Evolutionary conservation across 2,797 vertebrate species (phyloP).

Genomic region (Enteromius trimaculatus): DNA sequence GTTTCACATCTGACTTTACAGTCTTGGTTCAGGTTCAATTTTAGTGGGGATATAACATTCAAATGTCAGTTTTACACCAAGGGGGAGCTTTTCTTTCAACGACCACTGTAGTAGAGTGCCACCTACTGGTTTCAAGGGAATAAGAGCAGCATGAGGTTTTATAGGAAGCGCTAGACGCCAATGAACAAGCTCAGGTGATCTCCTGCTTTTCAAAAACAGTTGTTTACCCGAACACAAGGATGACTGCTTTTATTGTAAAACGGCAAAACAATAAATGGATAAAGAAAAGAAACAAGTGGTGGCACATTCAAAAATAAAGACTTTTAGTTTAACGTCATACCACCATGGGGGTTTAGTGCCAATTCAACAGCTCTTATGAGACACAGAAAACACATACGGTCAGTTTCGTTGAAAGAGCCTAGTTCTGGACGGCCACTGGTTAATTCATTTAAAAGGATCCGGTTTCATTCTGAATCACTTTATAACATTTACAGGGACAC

Average conservation of each 20-base stretch:
- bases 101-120: constrained; percentile 30
- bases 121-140: constrained; percentile 41
- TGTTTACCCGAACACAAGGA: background rate
- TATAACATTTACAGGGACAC: constrained; percentile 15
- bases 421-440: background rate
- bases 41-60: constrained; percentile 28
- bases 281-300: background rate
- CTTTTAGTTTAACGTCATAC: constrained; percentile 27
- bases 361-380: background rate
- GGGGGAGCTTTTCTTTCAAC: background rate
- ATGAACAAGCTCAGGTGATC: background rate
- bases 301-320: constrained; percentile 10
- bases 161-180: background rate
- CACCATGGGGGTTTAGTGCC: constrained; percentile 37
- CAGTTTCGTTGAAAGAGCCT: constrained; percentile 10
- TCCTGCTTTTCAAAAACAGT: background rate
- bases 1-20: background rate
- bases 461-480: constrained; percentile 23
- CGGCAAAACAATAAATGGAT: constrained; percentile 5
- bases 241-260: constrained; percentile 37
- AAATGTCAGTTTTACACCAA: constrained; percentile 26
- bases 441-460: background rate
- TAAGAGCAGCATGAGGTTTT: constrained; percentile 23
- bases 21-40: background rate
- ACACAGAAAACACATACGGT: background rate